phyloP scores from a whole-genome alignment of 2,113 vertebrate genomes.

The Phodopus roborovskii region DNA sequence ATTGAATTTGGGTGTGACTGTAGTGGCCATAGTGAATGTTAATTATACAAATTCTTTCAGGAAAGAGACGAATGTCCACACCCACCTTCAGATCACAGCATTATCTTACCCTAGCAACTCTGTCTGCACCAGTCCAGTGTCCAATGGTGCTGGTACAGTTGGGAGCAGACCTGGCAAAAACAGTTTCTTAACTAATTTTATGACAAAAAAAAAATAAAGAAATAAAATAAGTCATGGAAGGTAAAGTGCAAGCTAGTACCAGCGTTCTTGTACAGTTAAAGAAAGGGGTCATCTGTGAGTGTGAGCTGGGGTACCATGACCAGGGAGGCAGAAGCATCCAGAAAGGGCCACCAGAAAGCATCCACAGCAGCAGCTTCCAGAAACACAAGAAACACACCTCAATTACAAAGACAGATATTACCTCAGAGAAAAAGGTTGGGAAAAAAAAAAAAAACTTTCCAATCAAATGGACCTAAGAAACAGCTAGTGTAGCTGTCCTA shows the following conservation, averaged over 20 bases:
- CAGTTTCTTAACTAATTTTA: conserved; percentile 26
- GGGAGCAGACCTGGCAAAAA: background rate
- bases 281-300: background rate
- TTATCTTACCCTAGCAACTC: background rate
- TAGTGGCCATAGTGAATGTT: background rate
- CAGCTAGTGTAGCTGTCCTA: no score
- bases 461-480: no score
- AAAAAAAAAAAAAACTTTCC: no score
- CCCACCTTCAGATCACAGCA: background rate
- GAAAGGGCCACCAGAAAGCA: no score
- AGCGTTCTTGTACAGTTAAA: background rate
- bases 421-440: no score
- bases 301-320: no score
- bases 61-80: background rate
- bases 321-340: no score
- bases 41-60: background rate
- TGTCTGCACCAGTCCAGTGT: background rate
- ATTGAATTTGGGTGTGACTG: background rate
- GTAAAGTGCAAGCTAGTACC: background rate
- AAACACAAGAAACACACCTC: no score
- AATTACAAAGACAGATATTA: no score
- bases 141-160: background rate
- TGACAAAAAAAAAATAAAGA: background rate
- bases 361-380: no score
- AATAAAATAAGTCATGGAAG: conserved; percentile 42